Percentiles rank a stretch among this genome's conserved stretches.
These are phyloP conservation scores for Pristionchus mayeri DNA, from an alignment of 2,888 invertebrate species.

Conservation along the genomic window DNA sequence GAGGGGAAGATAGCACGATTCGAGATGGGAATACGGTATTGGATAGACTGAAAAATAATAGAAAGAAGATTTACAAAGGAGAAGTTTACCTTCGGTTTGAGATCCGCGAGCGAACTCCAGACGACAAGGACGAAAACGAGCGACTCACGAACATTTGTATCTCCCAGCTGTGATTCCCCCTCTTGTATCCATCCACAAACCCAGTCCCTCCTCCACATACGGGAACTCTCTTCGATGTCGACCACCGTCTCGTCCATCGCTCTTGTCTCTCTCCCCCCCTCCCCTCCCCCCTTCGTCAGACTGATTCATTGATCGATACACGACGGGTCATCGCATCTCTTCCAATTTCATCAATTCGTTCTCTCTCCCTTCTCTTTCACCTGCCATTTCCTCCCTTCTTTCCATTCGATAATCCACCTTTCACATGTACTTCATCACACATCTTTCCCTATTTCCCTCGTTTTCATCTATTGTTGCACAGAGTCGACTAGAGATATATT, in stretches of 20 bases:
- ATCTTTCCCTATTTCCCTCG: neutral
- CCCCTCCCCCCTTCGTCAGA: too few relatives aligned
- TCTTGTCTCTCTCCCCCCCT: neutral
- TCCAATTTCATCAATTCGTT: neutral
- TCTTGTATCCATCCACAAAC: neutral
- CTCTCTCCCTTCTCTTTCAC: neutral
- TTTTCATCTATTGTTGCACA: neutral
- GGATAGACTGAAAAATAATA: neutral
- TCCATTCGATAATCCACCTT: slow-evolving; percentile 26
- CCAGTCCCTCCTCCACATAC: slow-evolving; percentile 9
- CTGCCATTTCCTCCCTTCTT: slow-evolving; percentile 23
- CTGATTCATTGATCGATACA: neutral
- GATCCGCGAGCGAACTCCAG: slow-evolving; percentile 48
- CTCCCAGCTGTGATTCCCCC: slow-evolving; percentile 44
- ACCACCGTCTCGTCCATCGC: slow-evolving; percentile 17
- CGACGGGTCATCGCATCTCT: slow-evolving; percentile 30
- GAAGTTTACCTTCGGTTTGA: neutral
- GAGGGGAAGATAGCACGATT: too few relatives aligned
- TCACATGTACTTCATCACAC: slow-evolving; percentile 37
- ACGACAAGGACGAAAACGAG: slow-evolving; percentile 49
- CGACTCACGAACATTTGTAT: slow-evolving; percentile 50
- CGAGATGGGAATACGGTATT: neutral
- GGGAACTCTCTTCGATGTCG: slow-evolving; percentile 4
- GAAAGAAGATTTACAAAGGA: too few relatives aligned
- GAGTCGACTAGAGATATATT: slow-evolving; percentile 31